These are phyloP conservation scores for Mixornis gularis DNA, from an alignment of 2,113 vertebrate genomes.

Conservation along the genomic window DNA sequence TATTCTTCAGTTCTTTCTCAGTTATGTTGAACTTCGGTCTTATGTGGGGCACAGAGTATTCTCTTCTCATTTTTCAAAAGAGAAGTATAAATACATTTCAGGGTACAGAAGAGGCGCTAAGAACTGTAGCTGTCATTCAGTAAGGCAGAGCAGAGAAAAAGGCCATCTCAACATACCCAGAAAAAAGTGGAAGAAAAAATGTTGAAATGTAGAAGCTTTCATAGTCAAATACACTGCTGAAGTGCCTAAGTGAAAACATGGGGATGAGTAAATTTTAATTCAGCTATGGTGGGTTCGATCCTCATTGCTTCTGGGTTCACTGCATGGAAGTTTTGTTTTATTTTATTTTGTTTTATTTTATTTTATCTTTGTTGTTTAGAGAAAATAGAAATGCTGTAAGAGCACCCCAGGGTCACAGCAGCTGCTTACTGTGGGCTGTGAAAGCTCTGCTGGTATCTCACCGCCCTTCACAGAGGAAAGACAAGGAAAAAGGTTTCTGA, in stretches of 20 bases:
- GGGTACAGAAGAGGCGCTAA: neutral
- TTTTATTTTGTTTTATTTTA: neutral
- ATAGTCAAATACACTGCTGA: neutral
- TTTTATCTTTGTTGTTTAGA: neutral
- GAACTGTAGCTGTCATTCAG: neutral
- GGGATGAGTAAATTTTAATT: neutral
- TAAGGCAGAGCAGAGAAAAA: neutral
- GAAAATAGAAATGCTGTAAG: neutral
- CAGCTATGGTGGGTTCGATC: neutral
- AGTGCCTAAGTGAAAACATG: neutral
- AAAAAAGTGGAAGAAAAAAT: neutral
- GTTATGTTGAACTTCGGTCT: neutral
- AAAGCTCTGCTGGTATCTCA: neutral
- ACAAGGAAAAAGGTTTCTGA: constrained; percentile 18
- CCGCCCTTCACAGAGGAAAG: neutral
- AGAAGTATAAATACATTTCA: neutral
- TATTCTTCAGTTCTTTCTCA: constrained; percentile 10
- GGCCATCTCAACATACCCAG: neutral
- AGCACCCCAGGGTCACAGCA: neutral
- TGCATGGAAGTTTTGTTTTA: neutral
- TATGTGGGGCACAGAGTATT: neutral
- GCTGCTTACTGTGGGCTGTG: neutral
- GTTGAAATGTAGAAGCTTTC: neutral
- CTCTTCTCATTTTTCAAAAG: constrained; percentile 17
- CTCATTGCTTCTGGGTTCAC: neutral